These are phyloP conservation scores for Rhabdomys pumilio DNA, from an alignment of 2,797 vertebrate genomes.

Conservation along the genomic window DNA sequence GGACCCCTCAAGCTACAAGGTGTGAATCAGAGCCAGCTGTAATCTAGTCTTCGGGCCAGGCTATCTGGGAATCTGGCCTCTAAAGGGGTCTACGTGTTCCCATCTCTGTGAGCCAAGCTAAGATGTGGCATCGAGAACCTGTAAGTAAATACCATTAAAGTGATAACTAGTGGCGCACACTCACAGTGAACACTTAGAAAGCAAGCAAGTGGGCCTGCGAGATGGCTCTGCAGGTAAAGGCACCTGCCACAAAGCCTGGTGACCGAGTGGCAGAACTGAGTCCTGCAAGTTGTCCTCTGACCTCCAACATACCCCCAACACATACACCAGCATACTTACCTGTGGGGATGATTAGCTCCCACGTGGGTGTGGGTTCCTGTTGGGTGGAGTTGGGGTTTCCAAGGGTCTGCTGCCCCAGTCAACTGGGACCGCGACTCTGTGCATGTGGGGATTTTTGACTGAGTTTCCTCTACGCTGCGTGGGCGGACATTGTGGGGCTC, in stretches of 20 bases:
- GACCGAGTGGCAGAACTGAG: not conserved
- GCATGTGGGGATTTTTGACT: too few species aligned
- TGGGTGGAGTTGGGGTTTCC: too few species aligned
- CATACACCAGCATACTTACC: not conserved
- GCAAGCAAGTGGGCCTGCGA: not conserved
- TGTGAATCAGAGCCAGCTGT: not conserved
- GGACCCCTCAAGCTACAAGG: not conserved
- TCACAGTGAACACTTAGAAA: not conserved
- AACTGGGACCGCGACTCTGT: too few species aligned
- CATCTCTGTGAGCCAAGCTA: not conserved
- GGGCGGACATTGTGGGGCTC: too few species aligned
- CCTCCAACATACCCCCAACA: not conserved
- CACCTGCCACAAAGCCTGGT: not conserved
- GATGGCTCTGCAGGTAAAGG: not conserved
- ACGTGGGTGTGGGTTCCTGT: too few species aligned
- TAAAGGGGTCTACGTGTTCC: not conserved
- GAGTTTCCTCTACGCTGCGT: too few species aligned
- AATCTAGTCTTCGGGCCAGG: not conserved
- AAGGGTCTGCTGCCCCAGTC: too few species aligned
- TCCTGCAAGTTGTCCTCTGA: not conserved
- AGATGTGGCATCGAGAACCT: not conserved
- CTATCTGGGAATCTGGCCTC: not conserved
- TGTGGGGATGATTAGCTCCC: too few species aligned
- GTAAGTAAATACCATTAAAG: conserved; percentile 3
- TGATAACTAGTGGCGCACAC: not conserved